Conservation (phyloP, 1,140 invertebrate genomes). For the Drosophila subpulchrella region DNA sequence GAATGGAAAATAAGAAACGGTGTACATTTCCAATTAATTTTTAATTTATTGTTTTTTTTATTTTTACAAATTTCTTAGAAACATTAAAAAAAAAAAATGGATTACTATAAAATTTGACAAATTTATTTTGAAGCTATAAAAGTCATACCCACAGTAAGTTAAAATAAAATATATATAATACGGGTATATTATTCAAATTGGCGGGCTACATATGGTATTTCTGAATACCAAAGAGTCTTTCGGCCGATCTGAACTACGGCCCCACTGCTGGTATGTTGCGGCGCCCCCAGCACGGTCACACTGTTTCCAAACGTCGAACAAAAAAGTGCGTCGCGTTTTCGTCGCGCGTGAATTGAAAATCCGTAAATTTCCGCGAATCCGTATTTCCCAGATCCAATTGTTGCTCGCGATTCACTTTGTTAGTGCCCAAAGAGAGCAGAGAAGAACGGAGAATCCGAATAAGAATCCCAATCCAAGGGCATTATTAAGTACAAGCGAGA, state of each 20-base stretch:
- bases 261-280: background rate
- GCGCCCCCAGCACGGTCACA: background rate
- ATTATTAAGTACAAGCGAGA: conserved; percentile 13
- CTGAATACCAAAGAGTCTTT: background rate
- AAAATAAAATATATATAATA: no score
- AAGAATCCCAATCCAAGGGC: background rate
- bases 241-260: background rate
- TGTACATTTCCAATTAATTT: background rate
- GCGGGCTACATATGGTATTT: background rate
- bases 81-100: no score
- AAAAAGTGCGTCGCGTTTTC: conserved; percentile 21
- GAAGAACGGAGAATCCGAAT: background rate
- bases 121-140: no score
- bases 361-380: conserved; percentile 17
- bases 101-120: no score
- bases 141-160: no score
- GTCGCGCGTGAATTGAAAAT: conserved; percentile 50
- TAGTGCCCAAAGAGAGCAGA: background rate
- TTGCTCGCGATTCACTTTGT: conserved; percentile 14
- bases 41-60: background rate
- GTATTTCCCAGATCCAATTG: conserved; percentile 30
- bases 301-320: conserved; percentile 13
- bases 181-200: no score
- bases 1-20: conserved; percentile 1
- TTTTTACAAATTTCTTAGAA: background rate